phyloP scores from a whole-genome alignment of 2,113 vertebrate species.

The Sphaerodactylus townsendi region DNA sequence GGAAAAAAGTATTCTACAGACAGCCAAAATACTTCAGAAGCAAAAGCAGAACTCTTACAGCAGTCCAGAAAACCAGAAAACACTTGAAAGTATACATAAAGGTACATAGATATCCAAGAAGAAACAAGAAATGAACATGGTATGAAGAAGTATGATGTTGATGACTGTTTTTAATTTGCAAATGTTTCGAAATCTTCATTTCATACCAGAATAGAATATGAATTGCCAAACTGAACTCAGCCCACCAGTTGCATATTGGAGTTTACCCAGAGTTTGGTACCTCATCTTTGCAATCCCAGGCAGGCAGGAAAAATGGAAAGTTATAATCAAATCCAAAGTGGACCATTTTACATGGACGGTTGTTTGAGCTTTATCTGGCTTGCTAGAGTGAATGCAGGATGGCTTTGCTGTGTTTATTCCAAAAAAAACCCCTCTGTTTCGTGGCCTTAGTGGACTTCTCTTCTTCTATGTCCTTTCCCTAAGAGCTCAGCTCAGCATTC shows the following conservation, averaged over 20 bases:
- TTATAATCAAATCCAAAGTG: too few species aligned
- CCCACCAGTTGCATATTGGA: too few species aligned
- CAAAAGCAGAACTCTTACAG: constrained; percentile 40
- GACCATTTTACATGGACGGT: too few species aligned
- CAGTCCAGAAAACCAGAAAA: constrained; percentile 15
- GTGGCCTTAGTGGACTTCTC: background rate
- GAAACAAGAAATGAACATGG: background rate
- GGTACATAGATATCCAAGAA: background rate
- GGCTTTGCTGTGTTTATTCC: too few species aligned
- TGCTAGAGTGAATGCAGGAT: too few species aligned
- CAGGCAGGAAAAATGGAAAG: too few species aligned
- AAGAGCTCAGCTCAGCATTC: background rate
- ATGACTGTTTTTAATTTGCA: background rate
- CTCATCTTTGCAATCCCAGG: too few species aligned
- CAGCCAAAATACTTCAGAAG: constrained; percentile 25
- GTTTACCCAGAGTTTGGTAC: background rate
- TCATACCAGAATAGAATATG: background rate
- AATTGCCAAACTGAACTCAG: background rate
- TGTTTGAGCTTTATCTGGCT: too few species aligned
- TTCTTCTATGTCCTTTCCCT: background rate
- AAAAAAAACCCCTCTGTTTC: too few species aligned
- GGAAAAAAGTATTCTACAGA: constrained; percentile 44
- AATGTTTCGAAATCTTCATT: background rate
- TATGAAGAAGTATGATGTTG: background rate
- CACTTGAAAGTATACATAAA: background rate